Base-by-base conservation (phyloP, 2,113 vertebrate species). In the Cavia aperea region DNA sequence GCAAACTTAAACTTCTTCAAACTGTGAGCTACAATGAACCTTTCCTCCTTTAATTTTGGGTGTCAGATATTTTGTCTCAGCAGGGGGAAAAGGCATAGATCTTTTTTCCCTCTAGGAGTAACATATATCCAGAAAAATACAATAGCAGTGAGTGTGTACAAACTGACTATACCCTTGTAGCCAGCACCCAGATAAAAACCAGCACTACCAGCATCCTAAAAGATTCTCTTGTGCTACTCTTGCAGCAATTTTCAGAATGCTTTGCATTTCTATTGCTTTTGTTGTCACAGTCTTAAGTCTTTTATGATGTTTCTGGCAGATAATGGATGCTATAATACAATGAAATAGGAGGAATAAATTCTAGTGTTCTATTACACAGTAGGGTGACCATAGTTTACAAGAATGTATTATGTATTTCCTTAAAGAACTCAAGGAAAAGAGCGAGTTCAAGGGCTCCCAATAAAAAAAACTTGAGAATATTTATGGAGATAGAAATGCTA, bases 191-290 rank as follows among this genome's bases (percentile, higher is more conserved):
- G 19, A 51, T n/a, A 72, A 68, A 39, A 56, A 63, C 58, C 29
- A 58, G 24, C 19, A 9, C 73, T 29, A 43, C n/a, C n/a, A 11
- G 12, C 24, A 62, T 11, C 26, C 29, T 21, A 29, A 36, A 51
- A n/a, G 49, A 56, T 31, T 7, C 16, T 54, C 43, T 43, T 39
- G 23, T 49, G 19, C 13, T n/a, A 7, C 6, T 49, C 65, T 72
- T 43, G 7, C 21, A 65, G 81, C 4, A 88, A 3, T 36, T 89
- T 91, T 79, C 24, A 73, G n/a, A 91, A 82, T 73, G 43, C 62
- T 93, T 88, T 24, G 6, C 60, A 83, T 94, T 93, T 93, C 62
- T 82, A 0, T 86, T 26, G 3, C 11, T 75, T 93, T 91, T 92
- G 46, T 86, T 87, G 79, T 81, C 19, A 26, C 33, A 54, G 21